Conservation (phyloP, 2,888 invertebrate species). For the Ormyrus labotus region DNA sequence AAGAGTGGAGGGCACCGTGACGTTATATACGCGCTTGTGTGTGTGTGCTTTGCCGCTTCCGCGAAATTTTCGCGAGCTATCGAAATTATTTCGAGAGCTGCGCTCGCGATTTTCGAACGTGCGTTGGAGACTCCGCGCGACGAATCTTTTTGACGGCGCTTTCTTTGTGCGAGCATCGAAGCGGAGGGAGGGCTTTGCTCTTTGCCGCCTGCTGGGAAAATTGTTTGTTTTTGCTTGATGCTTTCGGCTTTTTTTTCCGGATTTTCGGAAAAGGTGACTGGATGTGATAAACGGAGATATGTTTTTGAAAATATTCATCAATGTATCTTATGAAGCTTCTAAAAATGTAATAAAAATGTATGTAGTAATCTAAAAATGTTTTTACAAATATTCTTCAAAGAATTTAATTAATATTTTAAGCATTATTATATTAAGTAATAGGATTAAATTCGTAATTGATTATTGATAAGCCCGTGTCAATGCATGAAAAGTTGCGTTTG, state of each 20-base stretch:
- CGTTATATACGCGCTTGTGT: background rate
- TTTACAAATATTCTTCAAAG: no score
- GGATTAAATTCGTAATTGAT: no score
- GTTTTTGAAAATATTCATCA: no score
- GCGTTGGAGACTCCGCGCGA: background rate
- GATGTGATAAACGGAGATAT: no score
- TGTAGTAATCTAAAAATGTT: no score
- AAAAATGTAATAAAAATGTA: no score
- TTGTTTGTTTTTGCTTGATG: background rate
- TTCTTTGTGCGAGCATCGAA: background rate
- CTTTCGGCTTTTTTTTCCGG: background rate
- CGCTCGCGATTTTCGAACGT: conserved; percentile 6
- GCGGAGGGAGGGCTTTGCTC: background rate
- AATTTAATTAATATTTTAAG: no score
- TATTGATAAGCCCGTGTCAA: no score
- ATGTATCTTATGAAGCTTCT: no score
- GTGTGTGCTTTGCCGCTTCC: conserved; percentile 4
- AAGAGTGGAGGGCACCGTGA: conserved; percentile 2
- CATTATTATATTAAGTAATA: no score
- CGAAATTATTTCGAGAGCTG: conserved; percentile 34
- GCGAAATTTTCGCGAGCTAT: conserved; percentile 11
- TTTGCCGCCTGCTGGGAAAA: no score
- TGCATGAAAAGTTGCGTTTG: no score
- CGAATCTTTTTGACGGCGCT: conserved; percentile 14
- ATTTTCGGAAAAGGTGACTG: background rate